Conservation (phyloP, 2,888 invertebrate genomes). For the Pardosa pseudoannulata region DNA sequence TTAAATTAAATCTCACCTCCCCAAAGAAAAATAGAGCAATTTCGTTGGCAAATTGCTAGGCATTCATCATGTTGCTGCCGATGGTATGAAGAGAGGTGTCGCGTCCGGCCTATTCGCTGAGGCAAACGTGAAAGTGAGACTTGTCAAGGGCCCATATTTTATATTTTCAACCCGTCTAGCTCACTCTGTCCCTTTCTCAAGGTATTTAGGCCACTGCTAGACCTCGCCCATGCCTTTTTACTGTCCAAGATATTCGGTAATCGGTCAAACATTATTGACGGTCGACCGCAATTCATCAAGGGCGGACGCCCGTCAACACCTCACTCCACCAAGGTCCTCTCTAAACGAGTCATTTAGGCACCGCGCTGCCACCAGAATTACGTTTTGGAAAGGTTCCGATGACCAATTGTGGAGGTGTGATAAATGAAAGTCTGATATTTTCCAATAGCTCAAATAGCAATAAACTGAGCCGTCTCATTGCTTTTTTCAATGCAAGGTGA, state of each 20-base stretch:
- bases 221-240: constrained; percentile 46
- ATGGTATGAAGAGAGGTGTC: no score
- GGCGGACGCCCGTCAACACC: constrained; percentile 51
- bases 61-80: neutral
- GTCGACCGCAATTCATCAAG: constrained; percentile 65
- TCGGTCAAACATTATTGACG: constrained; percentile 58
- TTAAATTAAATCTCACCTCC: neutral
- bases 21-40: neutral
- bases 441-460: neutral
- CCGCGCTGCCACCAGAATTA: neutral
- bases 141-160: constrained; percentile 8
- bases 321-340: constrained; percentile 37
- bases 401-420: constrained; percentile 29
- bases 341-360: neutral
- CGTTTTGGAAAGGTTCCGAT: neutral
- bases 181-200: neutral
- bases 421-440: neutral
- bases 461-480: neutral
- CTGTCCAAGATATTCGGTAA: constrained; percentile 29
- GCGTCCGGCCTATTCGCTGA: no score
- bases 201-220: constrained; percentile 57
- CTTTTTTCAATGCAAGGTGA: neutral
- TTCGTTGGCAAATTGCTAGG: neutral
- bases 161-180: neutral
- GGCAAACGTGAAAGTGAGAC: no score